Conservation (phyloP, 35 echinoderm and acorn worm genomes). For the Ophiothrix spiculata region DNA sequence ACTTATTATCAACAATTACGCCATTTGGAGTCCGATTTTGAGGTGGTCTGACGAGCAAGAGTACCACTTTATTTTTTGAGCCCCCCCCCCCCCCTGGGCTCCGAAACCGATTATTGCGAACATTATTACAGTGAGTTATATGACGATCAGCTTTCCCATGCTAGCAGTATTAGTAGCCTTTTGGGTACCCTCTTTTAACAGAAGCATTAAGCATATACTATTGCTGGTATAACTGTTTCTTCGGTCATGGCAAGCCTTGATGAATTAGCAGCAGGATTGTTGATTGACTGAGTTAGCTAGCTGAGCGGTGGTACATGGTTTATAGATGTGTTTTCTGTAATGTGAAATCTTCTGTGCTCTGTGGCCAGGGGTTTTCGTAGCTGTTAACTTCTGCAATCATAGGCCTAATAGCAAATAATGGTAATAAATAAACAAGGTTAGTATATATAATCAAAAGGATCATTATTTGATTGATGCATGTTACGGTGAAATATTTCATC, state of each 20-base stretch:
- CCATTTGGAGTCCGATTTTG: too few species aligned
- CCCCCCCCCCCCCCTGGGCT: too few species aligned
- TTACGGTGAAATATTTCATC: too few species aligned
- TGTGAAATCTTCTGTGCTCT: constrained; percentile 75
- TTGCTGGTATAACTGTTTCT: background rate
- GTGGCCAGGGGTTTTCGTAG: constrained; percentile 94
- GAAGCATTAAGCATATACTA: too few species aligned
- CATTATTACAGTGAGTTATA: background rate
- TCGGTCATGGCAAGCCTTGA: background rate
- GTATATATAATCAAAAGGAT: background rate
- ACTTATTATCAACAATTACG: too few species aligned
- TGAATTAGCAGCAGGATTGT: background rate
- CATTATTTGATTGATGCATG: too few species aligned
- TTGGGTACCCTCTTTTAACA: too few species aligned
- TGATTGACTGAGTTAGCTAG: background rate
- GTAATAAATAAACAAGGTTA: background rate
- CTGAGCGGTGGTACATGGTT: background rate
- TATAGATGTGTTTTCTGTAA: constrained; percentile 84
- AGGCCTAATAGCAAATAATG: constrained; percentile 32
- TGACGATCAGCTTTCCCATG: background rate
- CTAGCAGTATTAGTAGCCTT: background rate
- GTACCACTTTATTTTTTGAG: too few species aligned
- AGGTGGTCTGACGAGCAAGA: too few species aligned
- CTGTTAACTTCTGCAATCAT: constrained; percentile 85
- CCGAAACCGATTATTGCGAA: too few species aligned